Evolutionary conservation across 2,888 invertebrate species (phyloP).

Genomic region (Girardia tigrina): DNA sequence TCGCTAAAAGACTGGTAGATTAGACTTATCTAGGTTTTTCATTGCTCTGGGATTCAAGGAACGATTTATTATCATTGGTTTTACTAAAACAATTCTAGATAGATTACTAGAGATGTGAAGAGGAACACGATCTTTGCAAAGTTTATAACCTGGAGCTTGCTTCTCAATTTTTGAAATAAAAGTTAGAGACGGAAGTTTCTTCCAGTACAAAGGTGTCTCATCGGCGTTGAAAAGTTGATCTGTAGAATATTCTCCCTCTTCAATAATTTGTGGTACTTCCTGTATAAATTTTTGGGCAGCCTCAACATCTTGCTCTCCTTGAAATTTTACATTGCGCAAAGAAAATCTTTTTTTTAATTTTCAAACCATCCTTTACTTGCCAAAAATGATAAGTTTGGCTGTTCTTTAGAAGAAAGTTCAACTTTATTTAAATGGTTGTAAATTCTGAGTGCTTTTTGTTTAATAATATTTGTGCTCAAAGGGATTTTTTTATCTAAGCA

Average conservation of each 20-base stretch:
- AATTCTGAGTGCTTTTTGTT: neutral
- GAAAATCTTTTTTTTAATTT: neutral
- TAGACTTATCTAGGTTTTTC: too few relatives aligned
- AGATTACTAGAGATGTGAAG: neutral
- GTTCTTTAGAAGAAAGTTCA: conserved; percentile 11
- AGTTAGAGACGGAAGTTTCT: conserved; percentile 17
- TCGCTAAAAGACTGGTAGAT: neutral
- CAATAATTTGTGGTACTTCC: conserved; percentile 17
- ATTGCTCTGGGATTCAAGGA: neutral
- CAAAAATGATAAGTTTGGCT: conserved; percentile 9
- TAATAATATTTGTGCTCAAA: conserved; percentile 10
- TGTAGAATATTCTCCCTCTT: neutral
- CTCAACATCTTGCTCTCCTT: conserved; percentile 6
- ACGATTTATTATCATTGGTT: too few relatives aligned
- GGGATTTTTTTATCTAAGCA: conserved; percentile 17
- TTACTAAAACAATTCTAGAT: neutral
- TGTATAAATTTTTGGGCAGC: conserved; percentile 12
- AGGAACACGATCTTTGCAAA: neutral
- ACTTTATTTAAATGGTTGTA: conserved; percentile 11
- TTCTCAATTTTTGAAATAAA: conserved; percentile 10
- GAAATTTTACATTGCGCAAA: neutral
- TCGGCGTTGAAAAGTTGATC: conserved; percentile 7
- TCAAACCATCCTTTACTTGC: conserved; percentile 13
- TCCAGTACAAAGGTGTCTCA: neutral
- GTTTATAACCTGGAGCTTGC: neutral